A percentile compares a stretch with the other conserved stretches of the same genome.
Evolutionary conservation across 2,888 invertebrate genomes (phyloP).

Genomic region (Platycnemis pennipes): DNA sequence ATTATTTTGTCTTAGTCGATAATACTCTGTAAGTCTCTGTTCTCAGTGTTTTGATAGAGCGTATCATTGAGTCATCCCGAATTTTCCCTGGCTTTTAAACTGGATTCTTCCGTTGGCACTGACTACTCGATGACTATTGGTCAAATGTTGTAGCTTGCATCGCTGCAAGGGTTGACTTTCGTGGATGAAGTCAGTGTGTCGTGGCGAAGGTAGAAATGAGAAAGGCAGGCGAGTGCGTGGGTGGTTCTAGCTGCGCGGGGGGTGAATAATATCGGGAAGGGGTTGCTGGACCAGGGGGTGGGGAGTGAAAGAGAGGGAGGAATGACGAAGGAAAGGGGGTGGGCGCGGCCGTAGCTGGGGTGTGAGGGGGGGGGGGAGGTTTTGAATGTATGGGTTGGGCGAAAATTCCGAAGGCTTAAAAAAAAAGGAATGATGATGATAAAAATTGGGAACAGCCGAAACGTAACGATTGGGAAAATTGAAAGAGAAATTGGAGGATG

Average conservation of each 20-base stretch:
- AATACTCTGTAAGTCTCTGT: background rate
- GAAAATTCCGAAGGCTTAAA: conserved; percentile 46
- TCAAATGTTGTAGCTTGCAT: background rate
- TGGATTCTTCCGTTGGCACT: too few relatives aligned
- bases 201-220: background rate
- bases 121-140: too few relatives aligned
- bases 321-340: background rate
- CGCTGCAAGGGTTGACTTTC: background rate
- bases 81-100: too few relatives aligned
- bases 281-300: background rate
- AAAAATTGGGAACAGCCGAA: conserved; percentile 58
- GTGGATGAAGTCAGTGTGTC: background rate
- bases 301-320: background rate
- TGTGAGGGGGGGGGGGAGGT: background rate
- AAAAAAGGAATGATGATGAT: background rate
- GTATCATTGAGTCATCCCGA: too few relatives aligned
- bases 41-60: too few relatives aligned
- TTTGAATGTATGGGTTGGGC: background rate
- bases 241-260: background rate
- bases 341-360: background rate
- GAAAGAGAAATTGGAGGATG: conserved; percentile 49
- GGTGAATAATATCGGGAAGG: background rate
- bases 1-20: too few relatives aligned
- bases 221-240: background rate
- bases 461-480: conserved; percentile 67